Evolutionary conservation across 2,113 vertebrate genomes (phyloP).

Genomic region (Patagioenas fasciata): DNA sequence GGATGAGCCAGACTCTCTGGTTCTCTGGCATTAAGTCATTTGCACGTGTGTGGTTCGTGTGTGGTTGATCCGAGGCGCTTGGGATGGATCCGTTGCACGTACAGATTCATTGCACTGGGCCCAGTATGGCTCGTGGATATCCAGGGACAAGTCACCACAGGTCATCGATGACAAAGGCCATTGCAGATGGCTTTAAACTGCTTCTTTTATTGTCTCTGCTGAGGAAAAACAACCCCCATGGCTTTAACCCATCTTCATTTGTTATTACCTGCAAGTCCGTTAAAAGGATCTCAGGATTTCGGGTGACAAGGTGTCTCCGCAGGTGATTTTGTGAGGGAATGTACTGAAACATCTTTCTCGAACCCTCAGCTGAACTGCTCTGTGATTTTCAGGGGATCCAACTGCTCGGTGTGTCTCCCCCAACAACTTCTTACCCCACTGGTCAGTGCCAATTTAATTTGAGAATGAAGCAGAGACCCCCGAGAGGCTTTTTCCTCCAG

Average conservation of each 20-base stretch:
- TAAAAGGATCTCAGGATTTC: background rate
- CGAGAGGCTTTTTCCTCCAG: background rate
- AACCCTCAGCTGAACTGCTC: background rate
- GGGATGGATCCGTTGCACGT: background rate
- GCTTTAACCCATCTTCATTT: background rate
- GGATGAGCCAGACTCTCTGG: background rate
- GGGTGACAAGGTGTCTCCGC: background rate
- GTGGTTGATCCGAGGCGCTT: background rate
- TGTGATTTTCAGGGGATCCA: background rate
- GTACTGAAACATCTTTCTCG: background rate
- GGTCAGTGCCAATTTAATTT: background rate
- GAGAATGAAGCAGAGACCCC: background rate
- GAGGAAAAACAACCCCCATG: background rate
- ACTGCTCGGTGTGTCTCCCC: background rate
- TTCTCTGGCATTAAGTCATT: background rate
- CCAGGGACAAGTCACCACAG: background rate
- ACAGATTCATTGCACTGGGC: background rate
- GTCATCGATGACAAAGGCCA: no score
- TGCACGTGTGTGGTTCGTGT: fast-evolving
- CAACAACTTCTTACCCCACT: background rate
- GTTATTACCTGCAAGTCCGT: background rate
- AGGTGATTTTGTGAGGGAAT: background rate
- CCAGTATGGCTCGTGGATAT: background rate
- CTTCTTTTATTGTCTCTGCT: background rate
- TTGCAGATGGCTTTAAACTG: background rate